Conservation (phyloP, 2,888 invertebrate genomes). For the Busseola fusca region DNA sequence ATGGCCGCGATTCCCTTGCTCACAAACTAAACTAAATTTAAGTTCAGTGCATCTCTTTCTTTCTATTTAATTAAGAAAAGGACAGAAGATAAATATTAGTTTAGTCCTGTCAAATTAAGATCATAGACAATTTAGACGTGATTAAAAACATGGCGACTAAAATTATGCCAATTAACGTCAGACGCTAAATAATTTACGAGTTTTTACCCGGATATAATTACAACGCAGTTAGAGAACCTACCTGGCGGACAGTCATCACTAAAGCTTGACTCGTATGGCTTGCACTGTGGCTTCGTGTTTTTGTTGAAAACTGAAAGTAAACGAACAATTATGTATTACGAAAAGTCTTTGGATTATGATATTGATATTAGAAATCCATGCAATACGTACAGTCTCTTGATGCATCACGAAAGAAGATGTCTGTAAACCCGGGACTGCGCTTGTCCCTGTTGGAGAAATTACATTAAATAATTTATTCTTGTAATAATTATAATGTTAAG, state of each 20-base stretch:
- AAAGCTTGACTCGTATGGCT: constrained; percentile 76
- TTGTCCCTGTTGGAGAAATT: constrained; percentile 63
- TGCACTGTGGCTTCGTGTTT: constrained; percentile 68
- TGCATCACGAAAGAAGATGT: constrained; percentile 76
- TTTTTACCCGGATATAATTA: not conserved
- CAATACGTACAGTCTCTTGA: constrained; percentile 68
- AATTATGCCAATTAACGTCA: no score
- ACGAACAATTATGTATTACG: not conserved
- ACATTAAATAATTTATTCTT: not conserved
- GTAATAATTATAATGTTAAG: not conserved
- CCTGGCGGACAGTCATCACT: constrained; percentile 83
- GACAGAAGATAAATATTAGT: no score
- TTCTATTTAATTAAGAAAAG: no score
- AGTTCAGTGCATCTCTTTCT: no score
- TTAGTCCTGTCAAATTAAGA: no score
- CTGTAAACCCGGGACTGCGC: constrained; percentile 71
- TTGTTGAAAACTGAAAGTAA: constrained; percentile 72
- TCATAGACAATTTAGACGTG: no score
- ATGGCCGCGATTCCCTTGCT: no score
- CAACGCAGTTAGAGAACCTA: not conserved
- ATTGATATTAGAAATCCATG: not conserved
- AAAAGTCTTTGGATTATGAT: not conserved
- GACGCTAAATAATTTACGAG: no score
- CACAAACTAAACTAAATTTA: no score
- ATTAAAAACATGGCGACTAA: no score